phyloP scores from a whole-genome alignment of 2,888 invertebrate genomes.

The Prosopocoilus inquinatus region DNA sequence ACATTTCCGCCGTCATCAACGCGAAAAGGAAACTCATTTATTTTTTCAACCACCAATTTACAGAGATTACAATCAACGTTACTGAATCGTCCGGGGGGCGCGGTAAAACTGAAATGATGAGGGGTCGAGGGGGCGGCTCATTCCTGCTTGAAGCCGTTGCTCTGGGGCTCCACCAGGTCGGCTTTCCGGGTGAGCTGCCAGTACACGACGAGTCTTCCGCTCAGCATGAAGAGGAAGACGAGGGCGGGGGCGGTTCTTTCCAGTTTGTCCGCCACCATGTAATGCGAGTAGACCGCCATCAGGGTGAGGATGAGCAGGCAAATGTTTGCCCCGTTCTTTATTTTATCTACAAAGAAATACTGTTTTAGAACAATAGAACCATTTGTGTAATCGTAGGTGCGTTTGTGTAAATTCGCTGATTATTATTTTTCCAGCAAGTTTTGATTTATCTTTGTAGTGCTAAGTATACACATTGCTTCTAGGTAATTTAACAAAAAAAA shows the following conservation, averaged over 20 bases:
- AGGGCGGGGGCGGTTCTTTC: conserved; percentile 87
- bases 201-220: conserved; percentile 83
- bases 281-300: conserved; percentile 89
- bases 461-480: too few species aligned
- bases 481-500: too few species aligned
- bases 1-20: too few species aligned
- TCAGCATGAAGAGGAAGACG: conserved; percentile 90
- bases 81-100: too few species aligned
- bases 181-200: conserved; percentile 60
- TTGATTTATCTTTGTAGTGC: too few species aligned
- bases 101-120: neutral
- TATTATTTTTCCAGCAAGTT: too few species aligned
- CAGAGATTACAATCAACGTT: too few species aligned
- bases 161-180: conserved; percentile 40
- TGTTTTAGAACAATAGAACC: too few species aligned
- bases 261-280: conserved; percentile 89
- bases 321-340: conserved; percentile 88
- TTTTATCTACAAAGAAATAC: conserved; percentile 81
- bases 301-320: conserved; percentile 80
- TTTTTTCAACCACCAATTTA: too few species aligned
- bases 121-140: conserved; percentile 27
- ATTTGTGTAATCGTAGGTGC: too few species aligned
- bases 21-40: too few species aligned
- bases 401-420: too few species aligned
- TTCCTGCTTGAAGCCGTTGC: conserved; percentile 48